These are phyloP conservation scores for Onychomys torridus DNA, from an alignment of 2,797 vertebrate species.

Conservation along the genomic window DNA sequence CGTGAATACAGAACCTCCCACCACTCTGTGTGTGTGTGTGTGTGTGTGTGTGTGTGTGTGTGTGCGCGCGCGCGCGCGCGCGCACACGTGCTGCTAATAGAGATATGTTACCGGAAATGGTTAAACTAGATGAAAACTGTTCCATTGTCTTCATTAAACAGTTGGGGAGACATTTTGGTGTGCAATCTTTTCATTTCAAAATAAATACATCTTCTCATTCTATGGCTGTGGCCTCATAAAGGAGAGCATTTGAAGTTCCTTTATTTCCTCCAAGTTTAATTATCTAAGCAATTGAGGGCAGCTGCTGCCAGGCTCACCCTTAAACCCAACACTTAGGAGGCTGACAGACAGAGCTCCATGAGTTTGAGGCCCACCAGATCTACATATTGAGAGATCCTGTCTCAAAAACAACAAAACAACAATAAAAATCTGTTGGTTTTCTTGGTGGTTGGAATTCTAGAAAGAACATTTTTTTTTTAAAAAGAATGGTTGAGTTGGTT, in stretches of 20 bases:
- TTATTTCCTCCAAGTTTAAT: background rate
- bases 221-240: background rate
- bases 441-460: background rate
- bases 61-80: background rate
- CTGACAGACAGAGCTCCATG: background rate
- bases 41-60: background rate
- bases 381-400: background rate
- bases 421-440: background rate
- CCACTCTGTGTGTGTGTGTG: background rate
- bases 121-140: background rate
- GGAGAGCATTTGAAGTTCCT: constrained; percentile 17
- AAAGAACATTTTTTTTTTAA: background rate
- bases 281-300: background rate
- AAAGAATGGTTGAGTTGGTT: background rate
- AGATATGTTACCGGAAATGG: background rate
- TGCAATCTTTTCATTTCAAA: background rate
- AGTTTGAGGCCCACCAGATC: background rate
- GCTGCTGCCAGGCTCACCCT: background rate
- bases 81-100: background rate
- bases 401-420: background rate
- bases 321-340: background rate
- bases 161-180: background rate
- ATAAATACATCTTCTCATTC: background rate
- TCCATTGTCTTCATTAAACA: background rate
- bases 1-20: background rate